These are phyloP conservation scores for Bradypus variegatus DNA, from an alignment of 2,797 vertebrate genomes.

Conservation along the genomic window DNA sequence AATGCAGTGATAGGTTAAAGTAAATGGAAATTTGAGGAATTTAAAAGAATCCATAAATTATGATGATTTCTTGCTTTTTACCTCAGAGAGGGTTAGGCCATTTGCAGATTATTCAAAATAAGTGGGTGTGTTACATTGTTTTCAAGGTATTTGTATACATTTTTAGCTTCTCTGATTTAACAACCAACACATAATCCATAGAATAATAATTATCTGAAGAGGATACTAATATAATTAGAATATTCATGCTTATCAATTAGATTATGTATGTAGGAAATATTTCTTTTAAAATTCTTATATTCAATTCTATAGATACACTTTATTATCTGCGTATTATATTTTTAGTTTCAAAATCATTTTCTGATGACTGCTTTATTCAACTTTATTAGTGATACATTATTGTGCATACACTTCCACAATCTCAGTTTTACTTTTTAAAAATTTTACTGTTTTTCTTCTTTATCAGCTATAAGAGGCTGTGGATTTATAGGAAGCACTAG, in stretches of 20 bases:
- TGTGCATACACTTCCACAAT: not conserved
- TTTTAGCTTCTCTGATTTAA: not conserved
- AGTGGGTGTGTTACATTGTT: not conserved
- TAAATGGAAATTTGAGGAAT: not conserved
- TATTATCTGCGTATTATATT: not conserved
- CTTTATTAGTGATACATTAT: not conserved
- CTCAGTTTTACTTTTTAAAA: not conserved
- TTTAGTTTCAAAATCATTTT: not conserved
- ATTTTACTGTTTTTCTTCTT: not conserved
- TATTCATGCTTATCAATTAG: not conserved
- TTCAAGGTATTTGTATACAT: not conserved
- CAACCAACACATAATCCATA: not conserved
- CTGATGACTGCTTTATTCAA: not conserved
- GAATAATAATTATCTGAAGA: not conserved
- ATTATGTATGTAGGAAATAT: not conserved
- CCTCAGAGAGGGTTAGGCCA: not conserved
- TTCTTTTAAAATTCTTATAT: not conserved
- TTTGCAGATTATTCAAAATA: not conserved
- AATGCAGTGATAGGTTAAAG: slow-evolving; percentile 28
- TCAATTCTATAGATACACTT: not conserved
- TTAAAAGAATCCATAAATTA: slow-evolving; percentile 20
- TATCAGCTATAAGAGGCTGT: not conserved
- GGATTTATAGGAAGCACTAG: not conserved
- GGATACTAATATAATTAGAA: not conserved
- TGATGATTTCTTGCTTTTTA: not conserved